phyloP scores from a whole-genome alignment of 2,888 invertebrate genomes.

The Papilio elwesi region DNA sequence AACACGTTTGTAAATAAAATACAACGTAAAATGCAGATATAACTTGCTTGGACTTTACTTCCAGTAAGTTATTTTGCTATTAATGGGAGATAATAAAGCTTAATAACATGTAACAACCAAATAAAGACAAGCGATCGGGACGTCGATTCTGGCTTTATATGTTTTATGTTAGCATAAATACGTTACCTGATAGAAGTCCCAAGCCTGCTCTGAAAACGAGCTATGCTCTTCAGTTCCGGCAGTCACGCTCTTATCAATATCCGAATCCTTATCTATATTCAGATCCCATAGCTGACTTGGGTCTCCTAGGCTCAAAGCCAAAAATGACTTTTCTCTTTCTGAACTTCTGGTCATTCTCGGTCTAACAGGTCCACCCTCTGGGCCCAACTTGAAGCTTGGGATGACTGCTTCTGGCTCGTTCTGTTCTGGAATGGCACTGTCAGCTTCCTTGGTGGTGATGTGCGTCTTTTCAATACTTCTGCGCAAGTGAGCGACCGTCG shows the following conservation, averaged over 20 bases:
- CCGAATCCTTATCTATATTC: conserved; percentile 77
- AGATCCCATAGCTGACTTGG: conserved; percentile 76
- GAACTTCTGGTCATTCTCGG: conserved; percentile 70
- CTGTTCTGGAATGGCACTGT: conserved; percentile 74
- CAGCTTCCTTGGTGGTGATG: conserved; percentile 68
- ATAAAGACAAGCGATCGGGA: too few relatives aligned
- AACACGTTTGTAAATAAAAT: too few relatives aligned
- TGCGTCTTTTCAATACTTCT: conserved; percentile 79
- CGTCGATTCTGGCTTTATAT: too few relatives aligned
- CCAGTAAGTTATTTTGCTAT: too few relatives aligned
- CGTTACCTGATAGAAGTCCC: conserved; percentile 97
- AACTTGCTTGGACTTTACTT: too few relatives aligned
- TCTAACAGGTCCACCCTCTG: conserved; percentile 75
- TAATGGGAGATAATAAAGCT: too few relatives aligned
- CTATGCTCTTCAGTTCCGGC: conserved; percentile 89
- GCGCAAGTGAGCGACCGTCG: conserved; percentile 72
- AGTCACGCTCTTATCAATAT: conserved; percentile 84
- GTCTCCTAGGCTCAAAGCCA: conserved; percentile 74
- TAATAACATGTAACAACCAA: too few relatives aligned
- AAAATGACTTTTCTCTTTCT: conserved; percentile 71
- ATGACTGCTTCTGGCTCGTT: conserved; percentile 72
- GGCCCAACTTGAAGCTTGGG: conserved; percentile 88
- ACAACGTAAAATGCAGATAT: too few relatives aligned
- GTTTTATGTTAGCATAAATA: neutral
- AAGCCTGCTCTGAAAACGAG: conserved; percentile 95